These are phyloP conservation scores for Acanthopagrus latus DNA, from an alignment of 2,797 vertebrate genomes.

Conservation along the genomic window DNA sequence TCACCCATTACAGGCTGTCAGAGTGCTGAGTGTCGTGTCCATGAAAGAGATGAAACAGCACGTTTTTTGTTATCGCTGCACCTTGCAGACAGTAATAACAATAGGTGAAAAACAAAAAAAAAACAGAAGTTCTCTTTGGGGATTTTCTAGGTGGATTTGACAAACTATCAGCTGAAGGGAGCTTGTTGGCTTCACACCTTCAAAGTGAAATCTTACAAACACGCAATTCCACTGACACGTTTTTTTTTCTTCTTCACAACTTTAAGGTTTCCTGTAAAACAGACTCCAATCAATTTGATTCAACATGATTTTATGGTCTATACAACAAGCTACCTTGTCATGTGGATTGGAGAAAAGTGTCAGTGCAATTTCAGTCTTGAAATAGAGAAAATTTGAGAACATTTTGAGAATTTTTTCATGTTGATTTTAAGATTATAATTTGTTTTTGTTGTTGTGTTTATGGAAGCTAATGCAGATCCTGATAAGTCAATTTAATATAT, in stretches of 20 bases:
- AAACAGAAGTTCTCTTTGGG: not conserved
- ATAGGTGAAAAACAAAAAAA: not conserved
- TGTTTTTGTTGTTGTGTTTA: too few relatives aligned
- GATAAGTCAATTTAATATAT: too few relatives aligned
- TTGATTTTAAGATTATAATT: too few relatives aligned
- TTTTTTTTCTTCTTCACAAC: not conserved
- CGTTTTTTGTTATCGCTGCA: not conserved
- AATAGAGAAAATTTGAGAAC: too few relatives aligned
- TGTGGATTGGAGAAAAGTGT: not conserved
- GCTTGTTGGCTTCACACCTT: not conserved
- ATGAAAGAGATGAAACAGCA: slow-evolving; percentile 9
- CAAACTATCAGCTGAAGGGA: not conserved
- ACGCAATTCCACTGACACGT: not conserved
- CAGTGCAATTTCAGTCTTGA: not conserved
- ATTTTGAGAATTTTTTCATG: too few relatives aligned
- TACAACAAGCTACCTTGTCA: not conserved
- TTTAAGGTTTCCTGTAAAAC: not conserved
- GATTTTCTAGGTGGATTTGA: slow-evolving; percentile 6
- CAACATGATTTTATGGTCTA: not conserved
- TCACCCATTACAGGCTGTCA: not conserved
- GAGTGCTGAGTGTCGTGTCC: not conserved
- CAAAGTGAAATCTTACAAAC: not conserved
- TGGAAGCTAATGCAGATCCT: too few relatives aligned
- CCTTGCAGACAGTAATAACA: slow-evolving; percentile 1
- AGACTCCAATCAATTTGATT: not conserved